Evolutionary conservation across 2,797 vertebrate genomes (phyloP).

Genomic region (Myiotriccus ornatus): DNA sequence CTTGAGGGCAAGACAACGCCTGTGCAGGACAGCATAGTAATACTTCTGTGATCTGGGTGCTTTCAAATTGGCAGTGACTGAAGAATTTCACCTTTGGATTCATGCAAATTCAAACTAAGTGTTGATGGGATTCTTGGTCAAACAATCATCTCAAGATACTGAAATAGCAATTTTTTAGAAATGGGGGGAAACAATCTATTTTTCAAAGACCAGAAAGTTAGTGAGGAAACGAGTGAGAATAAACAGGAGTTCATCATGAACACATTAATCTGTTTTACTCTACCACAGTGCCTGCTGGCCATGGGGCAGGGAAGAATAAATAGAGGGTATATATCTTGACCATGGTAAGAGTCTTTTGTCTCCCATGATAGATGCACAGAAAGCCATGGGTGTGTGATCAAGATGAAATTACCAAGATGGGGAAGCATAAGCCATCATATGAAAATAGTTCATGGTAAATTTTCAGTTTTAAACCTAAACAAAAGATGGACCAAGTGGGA

Average conservation of each 20-base stretch:
- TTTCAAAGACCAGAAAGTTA: background rate
- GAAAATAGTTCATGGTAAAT: background rate
- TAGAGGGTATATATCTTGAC: background rate
- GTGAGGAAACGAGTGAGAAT: background rate
- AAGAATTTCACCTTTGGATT: background rate
- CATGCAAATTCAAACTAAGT: background rate
- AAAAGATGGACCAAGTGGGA: background rate
- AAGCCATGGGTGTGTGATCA: background rate
- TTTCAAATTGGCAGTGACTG: background rate
- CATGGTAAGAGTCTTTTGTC: background rate
- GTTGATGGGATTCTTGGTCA: background rate
- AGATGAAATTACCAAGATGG: background rate
- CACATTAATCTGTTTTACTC: background rate
- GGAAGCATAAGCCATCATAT: background rate
- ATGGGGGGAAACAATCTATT: background rate
- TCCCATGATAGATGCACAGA: background rate
- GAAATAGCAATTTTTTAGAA: background rate
- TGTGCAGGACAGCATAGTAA: background rate
- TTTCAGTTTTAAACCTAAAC: background rate
- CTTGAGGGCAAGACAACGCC: background rate
- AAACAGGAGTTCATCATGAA: background rate
- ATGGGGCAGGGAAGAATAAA: background rate
- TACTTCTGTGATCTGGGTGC: background rate
- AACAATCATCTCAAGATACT: background rate
- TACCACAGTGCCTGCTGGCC: background rate